Evolutionary conservation across 2,113 vertebrate genomes (phyloP).

Genomic region (Penelope pileata): DNA sequence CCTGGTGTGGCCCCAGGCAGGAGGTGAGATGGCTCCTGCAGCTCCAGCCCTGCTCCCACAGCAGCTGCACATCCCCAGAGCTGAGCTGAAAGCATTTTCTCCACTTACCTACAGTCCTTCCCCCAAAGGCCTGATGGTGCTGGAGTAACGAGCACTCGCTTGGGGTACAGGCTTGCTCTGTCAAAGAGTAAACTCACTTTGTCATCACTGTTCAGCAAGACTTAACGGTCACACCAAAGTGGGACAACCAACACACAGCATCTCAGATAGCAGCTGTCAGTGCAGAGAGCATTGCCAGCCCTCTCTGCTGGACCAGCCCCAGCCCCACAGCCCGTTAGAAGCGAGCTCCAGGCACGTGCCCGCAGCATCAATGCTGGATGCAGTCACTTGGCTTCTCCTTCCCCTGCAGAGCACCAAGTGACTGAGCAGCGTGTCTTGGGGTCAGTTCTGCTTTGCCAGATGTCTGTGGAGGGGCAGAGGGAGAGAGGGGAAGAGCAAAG

Average conservation of each 20-base stretch:
- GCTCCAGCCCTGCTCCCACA: not conserved
- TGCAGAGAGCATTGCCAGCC: not conserved
- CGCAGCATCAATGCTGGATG: not conserved
- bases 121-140: rapidly evolving
- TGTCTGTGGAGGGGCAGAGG: not conserved
- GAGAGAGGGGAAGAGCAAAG: not conserved
- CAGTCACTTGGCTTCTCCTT: not conserved
- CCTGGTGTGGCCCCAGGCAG: not conserved
- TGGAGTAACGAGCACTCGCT: not conserved
- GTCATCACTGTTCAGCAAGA: not conserved
- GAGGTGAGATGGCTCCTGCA: not conserved
- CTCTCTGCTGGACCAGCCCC: not conserved
- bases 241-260: not conserved
- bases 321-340: not conserved
- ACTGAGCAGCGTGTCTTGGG: not conserved
- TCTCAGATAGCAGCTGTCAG: not conserved
- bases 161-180: not conserved
- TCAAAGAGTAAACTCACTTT: not conserved
- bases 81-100: not conserved
- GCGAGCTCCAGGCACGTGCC: not conserved
- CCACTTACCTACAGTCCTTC: not conserved
- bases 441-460: not conserved
- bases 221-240: not conserved
- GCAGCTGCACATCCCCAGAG: not conserved
- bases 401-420: not conserved